phyloP scores from a whole-genome alignment of 37 sponge, comb jelly and placozoan genomes.

The Cliona cf. orientalis region DNA sequence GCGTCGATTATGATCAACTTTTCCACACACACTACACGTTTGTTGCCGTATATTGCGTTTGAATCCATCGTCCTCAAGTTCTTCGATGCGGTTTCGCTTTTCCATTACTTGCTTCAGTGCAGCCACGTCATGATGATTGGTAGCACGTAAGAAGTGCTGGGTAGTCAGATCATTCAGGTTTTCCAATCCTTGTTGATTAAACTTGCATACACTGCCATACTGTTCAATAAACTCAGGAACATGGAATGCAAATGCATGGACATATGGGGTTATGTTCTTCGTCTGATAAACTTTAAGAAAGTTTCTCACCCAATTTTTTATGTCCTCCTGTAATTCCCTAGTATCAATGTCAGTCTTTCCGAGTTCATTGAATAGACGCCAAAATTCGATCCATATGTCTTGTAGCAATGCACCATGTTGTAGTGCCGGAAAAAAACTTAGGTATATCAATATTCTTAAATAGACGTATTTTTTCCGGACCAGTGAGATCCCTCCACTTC shows the following conservation, averaged over 20 bases:
- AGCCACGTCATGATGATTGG: not conserved
- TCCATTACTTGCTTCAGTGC: not conserved
- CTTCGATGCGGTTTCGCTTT: not conserved
- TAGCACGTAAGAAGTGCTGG: not conserved
- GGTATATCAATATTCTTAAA: too few relatives aligned
- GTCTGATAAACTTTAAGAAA: too few relatives aligned
- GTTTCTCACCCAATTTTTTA: too few relatives aligned
- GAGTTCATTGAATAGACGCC: too few relatives aligned
- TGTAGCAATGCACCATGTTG: too few relatives aligned
- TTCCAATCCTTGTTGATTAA: not conserved
- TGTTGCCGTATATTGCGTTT: not conserved
- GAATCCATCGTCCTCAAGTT: not conserved
- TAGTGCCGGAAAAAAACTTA: too few relatives aligned
- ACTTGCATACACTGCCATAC: not conserved
- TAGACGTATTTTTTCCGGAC: too few relatives aligned
- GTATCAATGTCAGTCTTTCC: too few relatives aligned
- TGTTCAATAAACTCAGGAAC: not conserved
- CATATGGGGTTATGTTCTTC: too few relatives aligned
- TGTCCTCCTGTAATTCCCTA: too few relatives aligned
- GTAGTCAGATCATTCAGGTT: not conserved
- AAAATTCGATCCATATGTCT: too few relatives aligned
- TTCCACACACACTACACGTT: not conserved
- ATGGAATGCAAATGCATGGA: not conserved
- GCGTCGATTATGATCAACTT: not conserved
- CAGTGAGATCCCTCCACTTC: too few relatives aligned